Base-by-base conservation (phyloP, 2,797 vertebrate species). In the Loris lydekkerianus region DNA sequence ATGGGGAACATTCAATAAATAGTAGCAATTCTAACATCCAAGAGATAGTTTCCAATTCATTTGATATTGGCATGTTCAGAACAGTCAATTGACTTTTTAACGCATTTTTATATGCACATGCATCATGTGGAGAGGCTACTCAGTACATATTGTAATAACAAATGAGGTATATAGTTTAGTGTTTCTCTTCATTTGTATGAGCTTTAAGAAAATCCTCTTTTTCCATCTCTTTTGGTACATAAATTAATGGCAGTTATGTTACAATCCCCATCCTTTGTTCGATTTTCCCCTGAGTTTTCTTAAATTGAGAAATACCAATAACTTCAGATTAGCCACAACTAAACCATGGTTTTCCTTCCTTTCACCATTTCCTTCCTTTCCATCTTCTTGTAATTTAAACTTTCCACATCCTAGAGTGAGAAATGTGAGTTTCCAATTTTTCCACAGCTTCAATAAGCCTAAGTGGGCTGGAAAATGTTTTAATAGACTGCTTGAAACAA, bases 381-480 rank as follows among this genome's bases (percentile, higher is more conserved):
- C 82, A 90, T 91, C 86, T 95, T 96, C 70, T 95, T 94, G 17
- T 46, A 85, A 95, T 94, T 96, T 95, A 94, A 89, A 91, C 81
- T 89, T 96, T 96, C 80, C 90, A 84, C 80, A 88, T 90, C 76
- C 10, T 69, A 94, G 27, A 90, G 67, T 77, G 58, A 85, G 87
- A 92, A 89, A 95, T 83, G 18, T 7, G 60, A 95, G 72, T 88
- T 77, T 6, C 34, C 40, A 81, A 13, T 89, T 95, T 96, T 96
- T 94, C 93, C 80, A 78, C 25, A 72, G 65, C 82, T 76, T 95
- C 92, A 81, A 53, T 77, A 67, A 86, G 14, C 29, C 31, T 73
- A 63, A 88, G 17, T 21, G 31, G 25, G 4, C 69, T 92, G 89
- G 88, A 97, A 94, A 93, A 95, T 93, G 60, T 85, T 91, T 94